Evolutionary conservation across 2,113 vertebrate species (phyloP), one percentile per base, ranked within the genome.

Genomic region (Rhinoptilus africanus): DNA sequence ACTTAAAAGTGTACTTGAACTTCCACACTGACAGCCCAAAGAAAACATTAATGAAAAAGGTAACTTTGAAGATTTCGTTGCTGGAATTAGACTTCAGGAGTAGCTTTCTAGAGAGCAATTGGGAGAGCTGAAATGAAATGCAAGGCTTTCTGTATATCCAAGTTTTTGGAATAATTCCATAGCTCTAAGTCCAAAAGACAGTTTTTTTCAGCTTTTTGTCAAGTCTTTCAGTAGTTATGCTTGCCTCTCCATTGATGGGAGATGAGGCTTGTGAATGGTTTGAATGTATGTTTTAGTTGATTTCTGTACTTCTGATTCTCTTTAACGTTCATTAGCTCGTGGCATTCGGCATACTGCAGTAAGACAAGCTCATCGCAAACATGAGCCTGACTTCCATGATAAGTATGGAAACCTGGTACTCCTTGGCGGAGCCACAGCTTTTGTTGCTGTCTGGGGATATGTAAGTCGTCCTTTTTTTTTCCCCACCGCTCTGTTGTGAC

Each of bases 391-490:
- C 95, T 98, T 98, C 87, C 98, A 98, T 14, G 98, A 98, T 39
- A 98, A 98, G 43, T 98, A 98, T 0, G 98, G 98, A 34, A 98
- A 97, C 81, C 48, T 96, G 23, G 20, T 98, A 37, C 97, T 98
- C 30, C 80, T 98, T 3, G 85, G 96, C 9, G 98, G 98, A 91
- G 37, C 81, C 0, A 6, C 73, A 5, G 62, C 97, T 85, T 98
- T 96, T 92, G 12, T 94, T 34, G 1, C 95, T 59, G 32, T 97
- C 54, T 98, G 98, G 98, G 15, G 22, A 72, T 98, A 98, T 24
- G 98, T 98, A 97, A 98, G 98, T 98, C 50, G 24, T 87, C 27
- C 62, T 8, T 72, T 53, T 74, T 48, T 77, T 43, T 22, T 24
- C 88, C 88, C 88, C 88, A 73, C 63, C 6, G 0, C 7, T 51